Conservation (phyloP, 2,113 vertebrate species). For the Carettochelys insculpta region DNA sequence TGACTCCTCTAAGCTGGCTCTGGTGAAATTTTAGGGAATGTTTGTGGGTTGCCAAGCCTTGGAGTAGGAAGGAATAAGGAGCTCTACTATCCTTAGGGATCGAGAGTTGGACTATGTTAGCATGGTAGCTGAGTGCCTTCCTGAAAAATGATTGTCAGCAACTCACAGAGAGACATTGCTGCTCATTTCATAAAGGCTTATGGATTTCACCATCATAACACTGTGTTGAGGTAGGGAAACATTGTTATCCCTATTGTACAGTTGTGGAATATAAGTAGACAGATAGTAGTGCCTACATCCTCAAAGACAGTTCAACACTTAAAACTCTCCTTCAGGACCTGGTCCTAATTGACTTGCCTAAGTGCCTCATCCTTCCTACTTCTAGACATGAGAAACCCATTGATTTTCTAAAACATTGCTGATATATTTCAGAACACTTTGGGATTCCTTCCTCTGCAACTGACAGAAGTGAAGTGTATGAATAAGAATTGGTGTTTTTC, state of each 20-base stretch:
- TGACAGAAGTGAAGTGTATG: not conserved
- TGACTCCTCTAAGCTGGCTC: not conserved
- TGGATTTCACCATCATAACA: not conserved
- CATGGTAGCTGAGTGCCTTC: not conserved
- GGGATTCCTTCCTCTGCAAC: not conserved
- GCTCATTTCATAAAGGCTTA: not conserved
- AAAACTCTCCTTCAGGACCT: not conserved
- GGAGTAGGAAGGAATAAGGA: not conserved
- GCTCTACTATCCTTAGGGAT: not conserved
- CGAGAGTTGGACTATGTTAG: not conserved
- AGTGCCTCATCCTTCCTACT: not conserved
- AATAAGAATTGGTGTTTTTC: not conserved
- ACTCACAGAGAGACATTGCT: not conserved
- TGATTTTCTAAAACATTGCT: not conserved
- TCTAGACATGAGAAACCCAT: not conserved
- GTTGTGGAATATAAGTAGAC: not conserved
- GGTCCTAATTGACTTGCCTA: not conserved
- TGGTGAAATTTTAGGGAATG: not conserved
- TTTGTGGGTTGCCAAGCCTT: not conserved
- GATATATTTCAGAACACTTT: not conserved
- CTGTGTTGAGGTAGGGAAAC: not conserved
- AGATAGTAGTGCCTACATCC: not conserved
- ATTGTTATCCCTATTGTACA: not conserved
- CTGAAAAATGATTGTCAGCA: not conserved
- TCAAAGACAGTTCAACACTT: not conserved